Evolutionary conservation across 2,888 invertebrate species (phyloP).

Genomic region (Morinoia aosen): DNA sequence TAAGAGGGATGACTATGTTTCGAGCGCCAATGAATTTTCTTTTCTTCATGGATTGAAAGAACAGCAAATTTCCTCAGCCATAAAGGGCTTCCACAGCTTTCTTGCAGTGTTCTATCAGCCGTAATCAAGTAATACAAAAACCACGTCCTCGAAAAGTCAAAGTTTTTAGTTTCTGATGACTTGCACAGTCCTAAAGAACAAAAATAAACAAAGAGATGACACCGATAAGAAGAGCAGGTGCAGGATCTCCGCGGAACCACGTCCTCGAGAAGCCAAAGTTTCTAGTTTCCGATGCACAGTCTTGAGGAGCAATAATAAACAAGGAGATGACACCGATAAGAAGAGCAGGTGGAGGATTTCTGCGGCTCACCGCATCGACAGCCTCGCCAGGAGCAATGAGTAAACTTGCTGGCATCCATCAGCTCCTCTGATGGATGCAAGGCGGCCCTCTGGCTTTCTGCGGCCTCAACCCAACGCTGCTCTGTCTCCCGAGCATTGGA

Average conservation of each 20-base stretch:
- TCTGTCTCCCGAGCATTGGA: neutral
- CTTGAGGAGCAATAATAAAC: neutral
- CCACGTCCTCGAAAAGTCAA: neutral
- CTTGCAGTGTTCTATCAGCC: too few species aligned
- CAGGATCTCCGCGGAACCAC: neutral
- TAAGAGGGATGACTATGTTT: too few species aligned
- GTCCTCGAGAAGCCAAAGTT: neutral
- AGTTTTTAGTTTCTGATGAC: neutral
- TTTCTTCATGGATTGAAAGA: too few species aligned
- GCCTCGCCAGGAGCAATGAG: slow-evolving; percentile 15
- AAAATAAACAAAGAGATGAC: neutral
- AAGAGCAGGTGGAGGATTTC: neutral
- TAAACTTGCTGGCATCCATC: slow-evolving; percentile 40
- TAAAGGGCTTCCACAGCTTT: too few species aligned
- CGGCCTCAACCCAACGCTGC: neutral
- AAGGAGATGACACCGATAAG: neutral
- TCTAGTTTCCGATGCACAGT: neutral
- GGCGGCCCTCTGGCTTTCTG: neutral
- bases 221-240: neutral
- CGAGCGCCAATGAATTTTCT: too few species aligned
- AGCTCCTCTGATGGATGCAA: neutral
- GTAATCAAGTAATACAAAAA: neutral
- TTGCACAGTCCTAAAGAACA: neutral
- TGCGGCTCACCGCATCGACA: neutral
- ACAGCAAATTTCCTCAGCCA: too few species aligned